phyloP scores from a whole-genome alignment of 2,888 invertebrate species.

The Prosopocoilus inquinatus region DNA sequence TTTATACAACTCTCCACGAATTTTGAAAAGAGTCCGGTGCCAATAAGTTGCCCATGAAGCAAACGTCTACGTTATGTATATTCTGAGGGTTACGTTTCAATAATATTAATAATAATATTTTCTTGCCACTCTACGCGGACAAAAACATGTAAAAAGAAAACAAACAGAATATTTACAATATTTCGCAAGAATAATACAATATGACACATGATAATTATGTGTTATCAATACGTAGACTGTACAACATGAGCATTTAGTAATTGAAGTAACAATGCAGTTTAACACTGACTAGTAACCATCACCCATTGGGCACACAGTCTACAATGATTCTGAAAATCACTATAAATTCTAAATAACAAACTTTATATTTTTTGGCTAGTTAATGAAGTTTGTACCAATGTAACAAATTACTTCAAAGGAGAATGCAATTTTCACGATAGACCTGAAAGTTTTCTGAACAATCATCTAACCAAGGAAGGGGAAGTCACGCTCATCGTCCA shows the following conservation, averaged over 20 bases:
- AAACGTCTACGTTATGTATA: slow-evolving; percentile 19
- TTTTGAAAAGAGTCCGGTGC: slow-evolving; percentile 20
- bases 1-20: slow-evolving; percentile 23
- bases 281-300: slow-evolving; percentile 49
- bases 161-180: slow-evolving; percentile 19
- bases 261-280: slow-evolving; percentile 32
- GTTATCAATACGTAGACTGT: slow-evolving; percentile 21
- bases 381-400: slow-evolving; percentile 44
- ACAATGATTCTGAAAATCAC: slow-evolving; percentile 38
- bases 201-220: neutral
- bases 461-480: slow-evolving; percentile 79
- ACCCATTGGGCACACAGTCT: slow-evolving; percentile 40
- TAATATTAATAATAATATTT: neutral
- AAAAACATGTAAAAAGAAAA: slow-evolving; percentile 6
- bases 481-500: slow-evolving; percentile 94
- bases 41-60: slow-evolving; percentile 21
- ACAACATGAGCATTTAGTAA: slow-evolving; percentile 30
- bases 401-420: slow-evolving; percentile 42
- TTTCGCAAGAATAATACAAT: neutral
- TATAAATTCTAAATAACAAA: slow-evolving; percentile 30
- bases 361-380: slow-evolving; percentile 34
- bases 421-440: slow-evolving; percentile 28
- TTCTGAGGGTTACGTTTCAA: neutral
- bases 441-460: slow-evolving; percentile 24
- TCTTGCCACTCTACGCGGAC: neutral